Evolutionary conservation across 2,797 vertebrate genomes (phyloP), one percentile per base, ranked within the genome.

Genomic region (Linurgus olivaceus): DNA sequence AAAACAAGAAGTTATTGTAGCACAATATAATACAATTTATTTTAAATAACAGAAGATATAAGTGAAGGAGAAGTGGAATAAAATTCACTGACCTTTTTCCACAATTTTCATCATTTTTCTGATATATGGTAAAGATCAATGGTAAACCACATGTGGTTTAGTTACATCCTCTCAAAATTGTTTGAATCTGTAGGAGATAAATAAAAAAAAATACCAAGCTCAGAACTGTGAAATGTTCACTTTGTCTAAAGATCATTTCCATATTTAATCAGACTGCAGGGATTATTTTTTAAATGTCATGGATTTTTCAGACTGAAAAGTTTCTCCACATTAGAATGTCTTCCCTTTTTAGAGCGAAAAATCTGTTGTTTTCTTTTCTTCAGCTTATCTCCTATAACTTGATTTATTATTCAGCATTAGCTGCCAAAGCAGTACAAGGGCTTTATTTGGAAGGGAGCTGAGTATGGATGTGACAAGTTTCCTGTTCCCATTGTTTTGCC

Each of bases 11-110:
- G 68, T n/a, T 54, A 87, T 44, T 74, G 54, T 55, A 88, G 48
- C 59, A 94, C 7, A 75, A 95, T 54, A 48, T 76, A 78, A 94
- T 79, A 77, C 13, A n/a, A 44, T 86, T 78, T 83, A 62, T 95
- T 95, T 86, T 88, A 93, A 93, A 95, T 83, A 95, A 94, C 28
- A 45, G 38, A 93, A 62, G 40, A 74, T 25, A 33, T 38, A 91
- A 63, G 50, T 77, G 31, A 83, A 44, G 54, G 11, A 24, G 25
- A 91, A 84, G 23, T 23, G 40, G 76, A 74, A 70, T 35, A 79
- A 96, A 68, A 25, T 85, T 96, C 84, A 72, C 42, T 94, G 79
- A 90, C 70, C 55, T 96, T 95, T 94, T 91, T 44, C 52, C 50
- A 90, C 86, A 61, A 44, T 95, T 90, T 89, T 82, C n/a, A 72